A percentile compares a stretch with the other conserved stretches of the same genome.
Conservation (phyloP, 1,140 invertebrate genomes). For the Plodia interpunctella region DNA sequence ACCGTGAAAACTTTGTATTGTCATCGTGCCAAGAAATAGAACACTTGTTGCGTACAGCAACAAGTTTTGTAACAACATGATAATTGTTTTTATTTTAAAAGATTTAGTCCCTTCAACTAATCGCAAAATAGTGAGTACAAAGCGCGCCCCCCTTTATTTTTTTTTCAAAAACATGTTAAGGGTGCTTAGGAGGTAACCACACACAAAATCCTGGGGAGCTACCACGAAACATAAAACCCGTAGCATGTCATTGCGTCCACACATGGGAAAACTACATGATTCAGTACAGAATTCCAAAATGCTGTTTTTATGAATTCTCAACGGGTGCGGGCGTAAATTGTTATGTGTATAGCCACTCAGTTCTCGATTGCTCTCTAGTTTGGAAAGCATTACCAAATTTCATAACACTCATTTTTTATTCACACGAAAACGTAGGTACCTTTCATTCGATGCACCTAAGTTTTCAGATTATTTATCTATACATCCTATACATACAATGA, state of each 20-base stretch:
- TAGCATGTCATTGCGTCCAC: too few species aligned
- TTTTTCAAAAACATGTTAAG: too few species aligned
- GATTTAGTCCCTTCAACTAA: too few species aligned
- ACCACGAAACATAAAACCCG: too few species aligned
- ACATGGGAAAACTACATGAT: too few species aligned
- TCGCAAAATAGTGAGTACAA: too few species aligned
- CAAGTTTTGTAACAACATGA: neutral
- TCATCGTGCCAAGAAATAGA: slow-evolving; percentile 2
- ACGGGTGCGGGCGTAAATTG: neutral
- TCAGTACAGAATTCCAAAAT: neutral
- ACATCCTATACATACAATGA: too few species aligned
- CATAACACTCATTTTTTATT: neutral
- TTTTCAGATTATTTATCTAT: neutral
- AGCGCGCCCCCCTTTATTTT: too few species aligned
- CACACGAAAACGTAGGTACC: neutral
- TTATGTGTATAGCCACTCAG: neutral
- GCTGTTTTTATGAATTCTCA: neutral
- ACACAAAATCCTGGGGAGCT: too few species aligned
- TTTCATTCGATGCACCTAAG: neutral
- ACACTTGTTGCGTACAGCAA: neutral
- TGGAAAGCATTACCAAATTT: neutral
- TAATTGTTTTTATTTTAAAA: neutral
- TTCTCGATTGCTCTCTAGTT: neutral
- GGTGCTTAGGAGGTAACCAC: too few species aligned
- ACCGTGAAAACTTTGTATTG: neutral